Evolutionary conservation across 2,888 invertebrate species (phyloP).

Genomic region (Sipunculus nudus): DNA sequence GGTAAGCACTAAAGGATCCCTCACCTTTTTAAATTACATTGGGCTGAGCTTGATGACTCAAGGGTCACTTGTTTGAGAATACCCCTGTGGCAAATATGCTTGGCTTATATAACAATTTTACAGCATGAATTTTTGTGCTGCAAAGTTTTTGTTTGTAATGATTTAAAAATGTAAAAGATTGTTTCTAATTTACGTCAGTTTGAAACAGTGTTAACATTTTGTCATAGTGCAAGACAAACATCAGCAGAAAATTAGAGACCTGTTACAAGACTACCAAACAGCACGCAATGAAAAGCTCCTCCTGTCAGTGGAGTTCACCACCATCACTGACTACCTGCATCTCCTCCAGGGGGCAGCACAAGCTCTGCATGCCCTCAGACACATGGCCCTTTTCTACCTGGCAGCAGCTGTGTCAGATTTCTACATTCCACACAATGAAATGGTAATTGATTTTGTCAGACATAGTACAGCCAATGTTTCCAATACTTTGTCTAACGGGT

Average conservation of each 20-base stretch:
- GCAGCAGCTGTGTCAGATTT: slow-evolving; percentile 99
- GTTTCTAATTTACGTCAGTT: not conserved
- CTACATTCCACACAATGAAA: slow-evolving; percentile 90
- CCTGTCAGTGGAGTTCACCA: slow-evolving; percentile 69
- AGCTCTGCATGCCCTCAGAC: slow-evolving; percentile 76
- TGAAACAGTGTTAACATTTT: too few species aligned
- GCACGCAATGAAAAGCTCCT: slow-evolving; percentile 59
- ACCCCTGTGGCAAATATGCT: too few species aligned
- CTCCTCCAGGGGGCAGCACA: slow-evolving; percentile 82
- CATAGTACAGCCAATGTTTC: not conserved
- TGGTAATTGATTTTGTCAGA: slow-evolving; percentile 75
- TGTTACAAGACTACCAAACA: slow-evolving; percentile 72
- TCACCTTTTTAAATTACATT: too few species aligned
- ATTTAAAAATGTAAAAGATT: not conserved
- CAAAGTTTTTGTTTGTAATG: too few species aligned
- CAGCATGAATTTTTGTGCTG: too few species aligned
- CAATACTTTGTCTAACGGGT: too few species aligned
- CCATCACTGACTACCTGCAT: slow-evolving; percentile 92
- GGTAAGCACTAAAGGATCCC: too few species aligned
- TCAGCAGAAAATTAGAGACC: not conserved
- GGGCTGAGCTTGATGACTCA: too few species aligned
- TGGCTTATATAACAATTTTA: too few species aligned
- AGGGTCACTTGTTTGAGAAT: too few species aligned
- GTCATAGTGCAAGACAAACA: slow-evolving; percentile 23
- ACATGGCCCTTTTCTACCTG: slow-evolving; percentile 84